Evolutionary conservation across 2,888 invertebrate genomes (phyloP).

Genomic region (Copidosoma aretas): DNA sequence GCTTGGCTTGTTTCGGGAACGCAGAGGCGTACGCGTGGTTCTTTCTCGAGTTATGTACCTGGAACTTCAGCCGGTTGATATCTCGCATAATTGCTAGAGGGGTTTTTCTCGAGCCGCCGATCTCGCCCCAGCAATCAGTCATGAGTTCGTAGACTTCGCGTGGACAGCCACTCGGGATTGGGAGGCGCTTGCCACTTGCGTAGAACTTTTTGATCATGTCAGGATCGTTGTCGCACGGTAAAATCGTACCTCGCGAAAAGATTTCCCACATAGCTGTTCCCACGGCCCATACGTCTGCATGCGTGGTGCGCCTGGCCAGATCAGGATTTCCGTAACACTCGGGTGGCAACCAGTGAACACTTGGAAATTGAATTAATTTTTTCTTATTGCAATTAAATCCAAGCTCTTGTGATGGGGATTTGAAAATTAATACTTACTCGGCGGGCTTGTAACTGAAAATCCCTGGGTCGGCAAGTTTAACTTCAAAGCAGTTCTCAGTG

Average conservation of each 20-base stretch:
- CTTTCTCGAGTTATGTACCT: slow-evolving; percentile 71
- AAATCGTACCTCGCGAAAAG: slow-evolving; percentile 76
- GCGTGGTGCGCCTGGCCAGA: slow-evolving; percentile 71
- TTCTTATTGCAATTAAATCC: background rate
- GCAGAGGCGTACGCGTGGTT: slow-evolving; percentile 69
- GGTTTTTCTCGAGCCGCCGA: slow-evolving; percentile 74
- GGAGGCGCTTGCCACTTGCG: slow-evolving; percentile 72
- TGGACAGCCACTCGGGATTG: slow-evolving; percentile 75
- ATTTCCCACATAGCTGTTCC: slow-evolving; percentile 93
- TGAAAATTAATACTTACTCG: slow-evolving; percentile 67
- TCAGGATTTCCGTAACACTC: slow-evolving; percentile 78
- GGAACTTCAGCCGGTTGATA: slow-evolving; percentile 79
- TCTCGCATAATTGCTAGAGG: slow-evolving; percentile 88
- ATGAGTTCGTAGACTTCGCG: slow-evolving; percentile 78
- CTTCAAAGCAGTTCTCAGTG: slow-evolving; percentile 72
- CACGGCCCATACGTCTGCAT: slow-evolving; percentile 90
- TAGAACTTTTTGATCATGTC: slow-evolving; percentile 67
- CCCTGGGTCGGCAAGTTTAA: slow-evolving; percentile 86
- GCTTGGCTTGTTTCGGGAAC: slow-evolving; percentile 57
- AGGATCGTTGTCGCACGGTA: slow-evolving; percentile 55
- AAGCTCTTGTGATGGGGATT: background rate
- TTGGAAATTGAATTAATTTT: slow-evolving; percentile 57
- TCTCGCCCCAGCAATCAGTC: slow-evolving; percentile 81
- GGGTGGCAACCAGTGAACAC: slow-evolving; percentile 89
- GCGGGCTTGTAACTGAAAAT: slow-evolving; percentile 62